Conservation (phyloP, 1,140 invertebrate genomes). For the Zeugodacus cucurbitae region DNA sequence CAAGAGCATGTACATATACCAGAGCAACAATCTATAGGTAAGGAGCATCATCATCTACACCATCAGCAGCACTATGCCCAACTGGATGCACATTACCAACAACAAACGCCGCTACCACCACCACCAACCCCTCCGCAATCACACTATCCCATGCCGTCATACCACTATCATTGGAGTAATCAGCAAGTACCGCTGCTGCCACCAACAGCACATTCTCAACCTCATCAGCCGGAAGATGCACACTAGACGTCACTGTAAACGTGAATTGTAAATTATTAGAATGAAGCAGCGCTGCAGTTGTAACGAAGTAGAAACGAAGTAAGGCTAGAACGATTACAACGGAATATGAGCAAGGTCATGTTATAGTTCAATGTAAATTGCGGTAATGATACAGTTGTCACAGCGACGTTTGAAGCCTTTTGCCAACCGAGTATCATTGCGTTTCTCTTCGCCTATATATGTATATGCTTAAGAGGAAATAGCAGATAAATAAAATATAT, state of each 20-base stretch:
- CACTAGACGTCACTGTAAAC: neutral
- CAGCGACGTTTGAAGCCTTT: neutral
- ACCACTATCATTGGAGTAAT: conserved; percentile 35
- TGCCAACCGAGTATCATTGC: neutral
- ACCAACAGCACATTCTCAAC: neutral
- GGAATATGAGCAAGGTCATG: neutral
- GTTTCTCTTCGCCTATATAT: neutral
- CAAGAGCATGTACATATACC: neutral
- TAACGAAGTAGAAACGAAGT: neutral
- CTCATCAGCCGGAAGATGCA: conserved; percentile 21
- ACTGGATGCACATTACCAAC: neutral
- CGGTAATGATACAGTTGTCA: neutral
- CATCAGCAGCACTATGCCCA: conserved; percentile 34
- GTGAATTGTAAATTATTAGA: neutral
- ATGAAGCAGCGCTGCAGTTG: neutral
- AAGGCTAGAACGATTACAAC: neutral
- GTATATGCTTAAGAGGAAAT: neutral
- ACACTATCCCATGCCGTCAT: neutral
- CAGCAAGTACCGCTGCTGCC: neutral
- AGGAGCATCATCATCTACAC: conserved; percentile 22
- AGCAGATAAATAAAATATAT: neutral
- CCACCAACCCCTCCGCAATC: neutral
- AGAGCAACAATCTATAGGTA: neutral
- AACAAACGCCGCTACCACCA: neutral
- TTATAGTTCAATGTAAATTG: neutral